A percentile compares a stretch with the other conserved stretches of the same genome.
Evolutionary conservation across 2,797 vertebrate genomes (phyloP).

Genomic region (Gymnoscopelus microlampas): DNA sequence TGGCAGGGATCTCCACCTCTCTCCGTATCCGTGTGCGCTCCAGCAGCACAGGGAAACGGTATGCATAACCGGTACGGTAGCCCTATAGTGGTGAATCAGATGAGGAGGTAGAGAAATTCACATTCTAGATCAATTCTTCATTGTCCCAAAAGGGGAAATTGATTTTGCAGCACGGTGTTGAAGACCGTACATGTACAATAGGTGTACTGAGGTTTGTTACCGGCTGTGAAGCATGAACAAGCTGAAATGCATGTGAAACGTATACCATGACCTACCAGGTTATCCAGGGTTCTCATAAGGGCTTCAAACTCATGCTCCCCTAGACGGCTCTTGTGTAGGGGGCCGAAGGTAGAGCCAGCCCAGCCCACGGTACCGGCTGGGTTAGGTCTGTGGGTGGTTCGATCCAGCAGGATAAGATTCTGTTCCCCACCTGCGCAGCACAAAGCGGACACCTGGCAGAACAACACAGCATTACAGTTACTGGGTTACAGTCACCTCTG

Average conservation of each 20-base stretch:
- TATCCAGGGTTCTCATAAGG: conserved; percentile 97
- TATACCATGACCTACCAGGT: conserved; percentile 83
- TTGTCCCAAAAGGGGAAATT: too few relatives aligned
- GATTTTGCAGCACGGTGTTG: too few relatives aligned
- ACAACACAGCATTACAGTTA: conserved; percentile 16
- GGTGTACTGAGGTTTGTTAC: too few relatives aligned
- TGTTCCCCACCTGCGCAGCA: conserved; percentile 88
- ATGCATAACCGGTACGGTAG: conserved; percentile 93
- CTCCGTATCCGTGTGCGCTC: conserved; percentile 91
- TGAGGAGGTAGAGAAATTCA: too few relatives aligned
- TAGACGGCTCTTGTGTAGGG: conserved; percentile 91
- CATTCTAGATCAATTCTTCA: too few relatives aligned
- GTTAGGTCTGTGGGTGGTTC: conserved; percentile 84
- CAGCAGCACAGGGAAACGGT: conserved; percentile 93
- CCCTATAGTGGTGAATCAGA: conserved; percentile 43
- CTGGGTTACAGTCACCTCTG: neutral
- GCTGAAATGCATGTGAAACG: too few relatives aligned
- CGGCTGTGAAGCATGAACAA: too few relatives aligned
- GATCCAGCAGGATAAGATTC: conserved; percentile 92
- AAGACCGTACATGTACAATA: too few relatives aligned
- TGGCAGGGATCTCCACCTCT: conserved; percentile 94
- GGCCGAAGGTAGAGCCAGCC: conserved; percentile 94
- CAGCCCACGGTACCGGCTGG: conserved; percentile 89
- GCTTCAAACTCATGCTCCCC: conserved; percentile 97
- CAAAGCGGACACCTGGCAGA: conserved; percentile 87